Evolutionary conservation across 2,888 invertebrate species (phyloP), one percentile per base, ranked within the genome.

Genomic region (Brenthis hecate): DNA sequence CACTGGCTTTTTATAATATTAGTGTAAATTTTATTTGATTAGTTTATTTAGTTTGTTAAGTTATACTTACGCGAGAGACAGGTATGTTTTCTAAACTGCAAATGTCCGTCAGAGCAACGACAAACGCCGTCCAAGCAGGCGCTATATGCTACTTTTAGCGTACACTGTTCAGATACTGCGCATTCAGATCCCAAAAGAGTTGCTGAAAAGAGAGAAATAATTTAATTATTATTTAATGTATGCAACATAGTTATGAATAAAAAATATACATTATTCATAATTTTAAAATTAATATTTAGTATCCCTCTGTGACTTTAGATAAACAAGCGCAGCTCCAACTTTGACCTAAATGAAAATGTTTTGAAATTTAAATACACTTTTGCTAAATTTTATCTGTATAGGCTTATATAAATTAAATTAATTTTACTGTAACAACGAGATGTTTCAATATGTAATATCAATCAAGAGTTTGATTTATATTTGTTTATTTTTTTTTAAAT

Each of bases 61-160:
- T 16, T 67, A 48, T 87, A 96, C 97, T 97, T 94, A 98, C 98
- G 97, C 84, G 96, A 96, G 66, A 98, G 94, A 85, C 98, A 98
- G 55, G 97, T 98, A 86, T 98, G 98, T 82, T 96, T 96, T 81
- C 97, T 94, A 92, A 97, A 97, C 86, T 97, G 97, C 73, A 98
- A 93, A 89, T 96, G 97, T 75, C 97, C 97, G 79, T 96, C 96
- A 69, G 96, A 95, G 87, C 98, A 98, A 56, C 96, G 95, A 83
- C 98, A 98, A 60, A 96, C 95, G 51, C 97, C 96, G 69, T 96
- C 96, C 77, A 96, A 89, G 79, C 98, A 98, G 74, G 95, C 96
- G 85, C 97, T 97, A 91, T 97, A 96, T 19, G 97, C 96, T 66
- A 98, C 98, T 87, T 97, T 97, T 90, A 97, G 92, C 32, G 96